A percentile compares a stretch with the other conserved stretches of the same genome.
phyloP scores from a whole-genome alignment of 2,113 vertebrate genomes.

The Oenanthe melanoleuca region DNA sequence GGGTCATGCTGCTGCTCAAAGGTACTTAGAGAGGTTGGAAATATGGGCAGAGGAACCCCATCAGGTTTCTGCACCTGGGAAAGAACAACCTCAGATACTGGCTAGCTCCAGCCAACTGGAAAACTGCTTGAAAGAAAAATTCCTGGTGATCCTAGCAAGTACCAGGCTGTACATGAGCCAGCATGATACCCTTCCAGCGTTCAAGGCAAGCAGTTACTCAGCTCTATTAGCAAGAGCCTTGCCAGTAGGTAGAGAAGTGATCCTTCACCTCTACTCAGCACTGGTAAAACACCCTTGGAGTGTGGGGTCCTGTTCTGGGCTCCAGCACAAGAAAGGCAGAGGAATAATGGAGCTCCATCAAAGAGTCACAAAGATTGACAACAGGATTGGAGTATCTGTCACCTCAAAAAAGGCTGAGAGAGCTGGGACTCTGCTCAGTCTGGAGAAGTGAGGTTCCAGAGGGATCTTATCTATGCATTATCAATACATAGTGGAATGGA shows the following conservation, averaged over 20 bases:
- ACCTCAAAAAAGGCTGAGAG: background rate
- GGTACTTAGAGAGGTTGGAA: background rate
- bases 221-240: background rate
- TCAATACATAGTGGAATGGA: background rate
- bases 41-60: background rate
- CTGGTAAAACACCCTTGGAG: background rate
- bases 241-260: background rate
- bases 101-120: background rate
- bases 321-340: background rate
- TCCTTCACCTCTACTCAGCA: background rate
- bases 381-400: background rate
- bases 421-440: background rate
- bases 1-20: background rate
- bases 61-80: background rate
- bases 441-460: background rate
- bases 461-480: accelerated
- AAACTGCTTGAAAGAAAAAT: background rate
- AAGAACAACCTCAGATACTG: background rate
- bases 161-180: background rate
- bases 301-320: background rate
- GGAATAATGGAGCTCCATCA: background rate
- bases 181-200: background rate
- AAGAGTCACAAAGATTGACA: background rate
- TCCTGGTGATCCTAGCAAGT: background rate
- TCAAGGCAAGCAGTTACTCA: background rate